These are phyloP conservation scores for Drosophila bocki DNA, from an alignment of 1,140 invertebrate species.

Conservation along the genomic window DNA sequence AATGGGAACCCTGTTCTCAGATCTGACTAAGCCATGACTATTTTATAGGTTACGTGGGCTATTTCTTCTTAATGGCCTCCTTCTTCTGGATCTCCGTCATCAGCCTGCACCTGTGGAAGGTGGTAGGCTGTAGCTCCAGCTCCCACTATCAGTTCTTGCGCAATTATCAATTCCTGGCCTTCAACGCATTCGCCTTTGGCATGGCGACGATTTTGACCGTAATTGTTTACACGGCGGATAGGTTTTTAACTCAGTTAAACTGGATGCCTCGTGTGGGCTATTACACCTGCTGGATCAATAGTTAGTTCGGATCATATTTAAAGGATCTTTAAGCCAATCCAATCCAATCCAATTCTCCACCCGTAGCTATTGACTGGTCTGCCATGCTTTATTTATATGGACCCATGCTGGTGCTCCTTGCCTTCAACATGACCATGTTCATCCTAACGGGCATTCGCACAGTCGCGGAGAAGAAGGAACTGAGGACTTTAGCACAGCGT, in stretches of 20 bases:
- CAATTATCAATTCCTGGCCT: slow-evolving; percentile 86
- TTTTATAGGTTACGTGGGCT: slow-evolving; percentile 87
- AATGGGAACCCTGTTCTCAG: neutral
- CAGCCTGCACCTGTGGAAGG: slow-evolving; percentile 90
- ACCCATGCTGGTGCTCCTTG: slow-evolving; percentile 89
- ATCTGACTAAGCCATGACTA: neutral
- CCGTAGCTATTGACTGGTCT: slow-evolving; percentile 55
- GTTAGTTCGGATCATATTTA: slow-evolving; percentile 76
- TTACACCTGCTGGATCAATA: slow-evolving; percentile 87
- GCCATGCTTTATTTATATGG: slow-evolving; percentile 90
- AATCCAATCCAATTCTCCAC: neutral
- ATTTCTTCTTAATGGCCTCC: slow-evolving; percentile 90
- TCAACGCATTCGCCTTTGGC: slow-evolving; percentile 90
- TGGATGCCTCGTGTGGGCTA: slow-evolving; percentile 86
- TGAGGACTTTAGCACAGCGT: slow-evolving; percentile 20
- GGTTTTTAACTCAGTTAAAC: too few species aligned
- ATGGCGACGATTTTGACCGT: slow-evolving; percentile 85
- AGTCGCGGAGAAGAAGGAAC: slow-evolving; percentile 86
- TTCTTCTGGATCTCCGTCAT: slow-evolving; percentile 93
- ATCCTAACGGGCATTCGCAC: slow-evolving; percentile 87
- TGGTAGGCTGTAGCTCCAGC: slow-evolving; percentile 87
- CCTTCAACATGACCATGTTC: slow-evolving; percentile 90
- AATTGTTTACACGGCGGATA: slow-evolving; percentile 72
- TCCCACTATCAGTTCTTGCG: slow-evolving; percentile 53
- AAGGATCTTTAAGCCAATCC: neutral